Percentiles rank a stretch among this genome's conserved stretches.
phyloP scores from a whole-genome alignment of 2,888 invertebrate species.

The Harpagoxenus sublaevis region DNA sequence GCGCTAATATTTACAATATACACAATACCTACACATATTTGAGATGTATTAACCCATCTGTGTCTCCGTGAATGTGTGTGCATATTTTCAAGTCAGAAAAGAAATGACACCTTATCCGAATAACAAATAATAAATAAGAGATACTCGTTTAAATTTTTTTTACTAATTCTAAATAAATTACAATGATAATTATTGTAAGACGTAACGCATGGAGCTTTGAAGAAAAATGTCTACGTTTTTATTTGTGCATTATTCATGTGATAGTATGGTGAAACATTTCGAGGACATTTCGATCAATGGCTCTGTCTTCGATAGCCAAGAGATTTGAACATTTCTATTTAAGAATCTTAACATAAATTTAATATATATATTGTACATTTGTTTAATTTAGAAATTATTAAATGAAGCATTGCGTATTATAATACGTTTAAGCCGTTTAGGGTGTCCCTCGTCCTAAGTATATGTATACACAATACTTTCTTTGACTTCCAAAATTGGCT shows the following conservation, averaged over 20 bases:
- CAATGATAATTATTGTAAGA: not conserved
- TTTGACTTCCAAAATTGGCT: not conserved
- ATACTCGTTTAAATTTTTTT: not conserved
- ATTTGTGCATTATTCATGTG: not conserved
- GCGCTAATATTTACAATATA: slow-evolving; percentile 10
- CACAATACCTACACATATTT: not conserved
- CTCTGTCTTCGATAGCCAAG: not conserved
- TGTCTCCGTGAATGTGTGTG: not conserved
- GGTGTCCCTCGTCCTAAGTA: too few relatives aligned
- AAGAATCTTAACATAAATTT: not conserved
- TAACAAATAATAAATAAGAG: not conserved
- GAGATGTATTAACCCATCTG: not conserved
- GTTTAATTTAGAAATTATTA: not conserved
- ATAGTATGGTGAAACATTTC: not conserved
- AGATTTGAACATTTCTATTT: not conserved
- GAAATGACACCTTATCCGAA: not conserved
- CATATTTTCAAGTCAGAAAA: not conserved
- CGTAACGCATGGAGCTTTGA: not conserved
- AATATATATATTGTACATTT: not conserved
- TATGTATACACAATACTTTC: not conserved
- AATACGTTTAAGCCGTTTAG: not conserved
- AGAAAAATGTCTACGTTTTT: not conserved
- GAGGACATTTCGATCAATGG: not conserved
- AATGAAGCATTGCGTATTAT: not conserved
- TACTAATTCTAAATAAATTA: not conserved